phyloP scores from a whole-genome alignment of 64 coral and sea anemone species.

The Pocillopora verrucosa region DNA sequence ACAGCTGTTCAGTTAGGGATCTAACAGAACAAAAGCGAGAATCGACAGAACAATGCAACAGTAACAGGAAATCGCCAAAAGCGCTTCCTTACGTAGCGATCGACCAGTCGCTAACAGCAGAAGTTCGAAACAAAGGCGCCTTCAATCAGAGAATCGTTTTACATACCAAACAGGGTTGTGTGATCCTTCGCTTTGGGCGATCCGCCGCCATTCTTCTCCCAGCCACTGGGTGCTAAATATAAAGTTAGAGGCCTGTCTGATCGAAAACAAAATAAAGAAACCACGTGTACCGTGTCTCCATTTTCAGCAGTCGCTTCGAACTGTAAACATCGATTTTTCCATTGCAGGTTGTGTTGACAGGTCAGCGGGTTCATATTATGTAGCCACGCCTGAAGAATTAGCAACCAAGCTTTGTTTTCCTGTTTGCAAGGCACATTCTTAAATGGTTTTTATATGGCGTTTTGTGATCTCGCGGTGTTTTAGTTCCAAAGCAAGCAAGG shows the following conservation, averaged over 20 bases:
- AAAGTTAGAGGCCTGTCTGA: slow-evolving; percentile 7
- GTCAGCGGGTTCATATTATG: slow-evolving; percentile 31
- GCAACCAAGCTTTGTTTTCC: neutral
- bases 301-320: neutral
- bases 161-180: slow-evolving; percentile 48
- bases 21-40: neutral
- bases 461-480: neutral
- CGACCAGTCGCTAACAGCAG: neutral
- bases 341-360: slow-evolving; percentile 53
- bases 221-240: slow-evolving; percentile 1
- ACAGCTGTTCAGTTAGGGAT: neutral
- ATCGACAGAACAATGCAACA: neutral
- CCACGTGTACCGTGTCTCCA: slow-evolving; percentile 31
- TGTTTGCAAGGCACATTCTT: too few relatives aligned
- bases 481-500: slow-evolving; percentile 15
- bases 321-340: slow-evolving; percentile 31
- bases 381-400: slow-evolving; percentile 11
- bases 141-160: slow-evolving; percentile 8
- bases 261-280: slow-evolving; percentile 14
- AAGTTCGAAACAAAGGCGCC: neutral
- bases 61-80: neutral
- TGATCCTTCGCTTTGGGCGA: slow-evolving; percentile 41
- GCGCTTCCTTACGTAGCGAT: neutral
- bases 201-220: slow-evolving; percentile 29
- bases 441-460: neutral